phyloP scores from a whole-genome alignment of 2,113 vertebrate species.

The Halcyon malimbica region DNA sequence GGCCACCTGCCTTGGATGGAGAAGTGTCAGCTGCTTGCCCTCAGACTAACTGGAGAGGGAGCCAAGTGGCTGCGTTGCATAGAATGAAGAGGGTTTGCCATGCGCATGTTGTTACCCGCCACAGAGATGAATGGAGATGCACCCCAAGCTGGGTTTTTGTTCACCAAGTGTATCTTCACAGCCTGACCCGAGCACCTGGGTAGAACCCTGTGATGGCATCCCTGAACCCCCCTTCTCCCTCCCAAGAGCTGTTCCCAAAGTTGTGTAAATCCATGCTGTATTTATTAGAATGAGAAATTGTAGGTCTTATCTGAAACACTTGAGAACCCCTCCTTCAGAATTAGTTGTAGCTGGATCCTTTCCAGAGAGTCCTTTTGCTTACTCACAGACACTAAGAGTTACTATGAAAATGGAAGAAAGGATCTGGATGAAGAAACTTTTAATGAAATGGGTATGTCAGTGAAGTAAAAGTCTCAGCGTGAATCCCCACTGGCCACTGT shows the following conservation, averaged over 20 bases:
- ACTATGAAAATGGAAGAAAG: background rate
- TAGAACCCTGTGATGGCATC: background rate
- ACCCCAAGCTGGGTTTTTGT: slow-evolving; percentile 3
- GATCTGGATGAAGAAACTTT: slow-evolving; percentile 5
- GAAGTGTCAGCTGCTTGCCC: slow-evolving; percentile 34
- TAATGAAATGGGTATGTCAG: slow-evolving; percentile 23
- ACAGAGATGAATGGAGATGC: background rate
- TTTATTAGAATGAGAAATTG: background rate
- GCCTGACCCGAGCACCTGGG: background rate
- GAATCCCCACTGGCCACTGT: slow-evolving; percentile 40
- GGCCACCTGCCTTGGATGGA: slow-evolving; percentile 6
- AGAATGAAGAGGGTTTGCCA: background rate
- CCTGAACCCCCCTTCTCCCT: background rate
- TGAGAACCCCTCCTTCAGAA: background rate
- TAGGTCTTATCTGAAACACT: background rate
- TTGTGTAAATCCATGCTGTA: background rate
- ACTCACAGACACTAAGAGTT: background rate
- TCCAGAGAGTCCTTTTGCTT: background rate
- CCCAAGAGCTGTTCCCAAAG: background rate
- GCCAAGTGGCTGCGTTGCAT: background rate
- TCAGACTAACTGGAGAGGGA: slow-evolving; percentile 37
- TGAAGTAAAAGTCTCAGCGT: slow-evolving; percentile 1
- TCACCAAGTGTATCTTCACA: background rate
- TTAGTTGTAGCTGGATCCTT: background rate
- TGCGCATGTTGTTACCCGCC: rapidly evolving